Evolutionary conservation across 2,888 invertebrate genomes (phyloP).

Genomic region (Ichneumon xanthorius): DNA sequence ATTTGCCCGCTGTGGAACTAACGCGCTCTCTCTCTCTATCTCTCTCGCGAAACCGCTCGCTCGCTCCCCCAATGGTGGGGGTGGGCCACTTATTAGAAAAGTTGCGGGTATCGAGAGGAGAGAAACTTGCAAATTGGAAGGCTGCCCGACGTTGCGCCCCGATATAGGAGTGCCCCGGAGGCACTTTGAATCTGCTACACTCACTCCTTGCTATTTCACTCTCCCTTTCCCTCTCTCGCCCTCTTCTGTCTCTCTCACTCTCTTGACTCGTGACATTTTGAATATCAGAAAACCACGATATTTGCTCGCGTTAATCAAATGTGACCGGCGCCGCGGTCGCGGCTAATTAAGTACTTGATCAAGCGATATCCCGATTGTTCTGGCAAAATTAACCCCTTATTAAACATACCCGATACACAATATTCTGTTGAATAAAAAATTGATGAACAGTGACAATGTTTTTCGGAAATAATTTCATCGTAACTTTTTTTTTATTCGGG

Average conservation of each 20-base stretch:
- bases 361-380: slow-evolving; percentile 1
- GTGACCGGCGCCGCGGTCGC: not conserved
- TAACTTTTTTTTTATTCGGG: too few species aligned
- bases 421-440: too few species aligned
- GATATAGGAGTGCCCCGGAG: slow-evolving; percentile 64
- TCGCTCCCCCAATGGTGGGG: slow-evolving; percentile 25
- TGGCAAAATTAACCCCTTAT: not conserved
- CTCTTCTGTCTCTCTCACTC: slow-evolving; percentile 22
- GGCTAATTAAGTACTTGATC: slow-evolving; percentile 1
- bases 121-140: slow-evolving; percentile 75
- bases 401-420: not conserved
- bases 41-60: slow-evolving; percentile 14
- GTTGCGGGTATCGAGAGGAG: slow-evolving; percentile 71
- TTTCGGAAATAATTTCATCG: too few species aligned
- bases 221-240: slow-evolving; percentile 8
- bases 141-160: slow-evolving; percentile 67
- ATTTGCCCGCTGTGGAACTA: slow-evolving; percentile 23
- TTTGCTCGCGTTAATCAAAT: slow-evolving; percentile 51
- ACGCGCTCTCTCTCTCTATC: slow-evolving; percentile 15
- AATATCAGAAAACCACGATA: slow-evolving; percentile 49
- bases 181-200: slow-evolving; percentile 64
- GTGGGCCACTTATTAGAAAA: slow-evolving; percentile 73
- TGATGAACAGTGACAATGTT: too few species aligned
- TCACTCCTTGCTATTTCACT: slow-evolving; percentile 22
- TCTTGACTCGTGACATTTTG: slow-evolving; percentile 54